Evolutionary conservation across 2,113 vertebrate genomes (phyloP).

Genomic region (Dissostichus mawsoni): DNA sequence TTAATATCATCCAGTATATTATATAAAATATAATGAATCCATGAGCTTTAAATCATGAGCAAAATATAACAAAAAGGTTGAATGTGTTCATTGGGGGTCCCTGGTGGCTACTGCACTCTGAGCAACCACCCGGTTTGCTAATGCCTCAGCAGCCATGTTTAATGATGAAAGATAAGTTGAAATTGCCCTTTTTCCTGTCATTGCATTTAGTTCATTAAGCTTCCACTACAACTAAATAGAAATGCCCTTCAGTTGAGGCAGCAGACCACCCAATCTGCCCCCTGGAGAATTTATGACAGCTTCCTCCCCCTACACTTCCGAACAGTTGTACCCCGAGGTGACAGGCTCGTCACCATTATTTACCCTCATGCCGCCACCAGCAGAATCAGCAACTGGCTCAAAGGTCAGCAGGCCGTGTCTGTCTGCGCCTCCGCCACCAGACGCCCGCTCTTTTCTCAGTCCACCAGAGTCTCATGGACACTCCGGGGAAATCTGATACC

Average conservation of each 20-base stretch:
- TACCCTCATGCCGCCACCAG: conserved; percentile 63
- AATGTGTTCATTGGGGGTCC: conserved; percentile 30
- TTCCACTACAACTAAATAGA: conserved; percentile 46
- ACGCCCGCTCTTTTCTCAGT: conserved; percentile 57
- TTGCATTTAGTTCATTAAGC: conserved; percentile 51
- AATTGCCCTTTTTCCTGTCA: conserved; percentile 37
- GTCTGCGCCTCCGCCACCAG: conserved; percentile 61
- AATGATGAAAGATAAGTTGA: conserved; percentile 31
- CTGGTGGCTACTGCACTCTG: conserved; percentile 13
- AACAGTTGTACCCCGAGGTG: conserved; percentile 75
- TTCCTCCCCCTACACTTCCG: conserved; percentile 33
- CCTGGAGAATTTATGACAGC: conserved; percentile 60
- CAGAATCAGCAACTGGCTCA: conserved; percentile 70
- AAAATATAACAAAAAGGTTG: conserved; percentile 4
- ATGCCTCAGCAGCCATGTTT: conserved; percentile 17
- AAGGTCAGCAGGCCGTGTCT: conserved; percentile 72
- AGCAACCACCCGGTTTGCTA: conserved; percentile 32
- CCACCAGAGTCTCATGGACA: conserved; percentile 27
- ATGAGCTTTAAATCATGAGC: conserved; percentile 31
- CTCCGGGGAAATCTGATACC: conserved; percentile 63
- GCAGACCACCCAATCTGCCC: conserved; percentile 75
- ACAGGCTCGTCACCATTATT: conserved; percentile 76
- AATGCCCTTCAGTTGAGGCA: conserved; percentile 44
- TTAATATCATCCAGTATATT: neutral
- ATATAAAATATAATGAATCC: conserved; percentile 39